These are phyloP conservation scores for Ciconia stormi DNA, from an alignment of 2,113 vertebrate species.

Conservation along the genomic window DNA sequence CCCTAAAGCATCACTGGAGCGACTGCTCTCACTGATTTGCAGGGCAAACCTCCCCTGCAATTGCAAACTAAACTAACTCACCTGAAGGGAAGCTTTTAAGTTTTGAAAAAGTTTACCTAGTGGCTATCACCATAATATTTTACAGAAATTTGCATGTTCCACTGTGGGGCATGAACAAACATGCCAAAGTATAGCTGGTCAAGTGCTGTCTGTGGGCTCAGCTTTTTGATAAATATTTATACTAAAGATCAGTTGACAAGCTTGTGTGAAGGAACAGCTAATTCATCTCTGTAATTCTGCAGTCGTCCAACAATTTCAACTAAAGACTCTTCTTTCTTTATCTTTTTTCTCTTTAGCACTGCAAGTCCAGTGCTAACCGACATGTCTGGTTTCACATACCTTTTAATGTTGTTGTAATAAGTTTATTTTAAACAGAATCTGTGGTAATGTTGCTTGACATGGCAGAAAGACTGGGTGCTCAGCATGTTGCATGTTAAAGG, in stretches of 20 bases:
- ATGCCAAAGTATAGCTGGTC: not conserved
- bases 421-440: not conserved
- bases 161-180: rapidly evolving
- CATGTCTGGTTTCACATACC: not conserved
- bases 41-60: not conserved
- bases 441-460: not conserved
- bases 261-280: not conserved
- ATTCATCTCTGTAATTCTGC: not conserved
- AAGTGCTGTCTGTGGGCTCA: not conserved
- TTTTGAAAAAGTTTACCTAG: not conserved
- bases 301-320: not conserved
- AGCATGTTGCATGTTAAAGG: not conserved
- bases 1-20: not conserved
- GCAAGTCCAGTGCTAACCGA: not conserved
- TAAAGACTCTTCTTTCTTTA: not conserved
- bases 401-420: not conserved
- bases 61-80: not conserved
- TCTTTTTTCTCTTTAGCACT: not conserved
- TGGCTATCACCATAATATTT: not conserved
- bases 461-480: not conserved
- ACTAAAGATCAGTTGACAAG: not conserved
- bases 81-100: not conserved
- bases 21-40: rapidly evolving
- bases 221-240: not conserved
- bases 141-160: not conserved